phyloP scores from a whole-genome alignment of 2,888 invertebrate genomes.

The Troglohyphantes excavatus region DNA sequence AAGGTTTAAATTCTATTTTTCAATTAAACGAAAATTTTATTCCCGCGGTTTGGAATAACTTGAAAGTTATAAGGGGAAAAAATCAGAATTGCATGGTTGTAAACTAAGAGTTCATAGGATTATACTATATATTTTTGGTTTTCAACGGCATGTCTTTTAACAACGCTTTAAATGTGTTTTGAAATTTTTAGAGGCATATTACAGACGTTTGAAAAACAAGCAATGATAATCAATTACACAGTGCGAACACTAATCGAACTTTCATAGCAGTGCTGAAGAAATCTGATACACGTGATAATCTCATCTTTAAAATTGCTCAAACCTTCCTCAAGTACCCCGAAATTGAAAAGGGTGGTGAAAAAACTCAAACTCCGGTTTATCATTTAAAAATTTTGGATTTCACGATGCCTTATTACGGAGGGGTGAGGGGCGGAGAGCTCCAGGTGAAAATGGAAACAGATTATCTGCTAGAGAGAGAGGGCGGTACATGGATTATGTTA shows the following conservation, averaged over 20 bases:
- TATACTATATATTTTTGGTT: too few relatives aligned
- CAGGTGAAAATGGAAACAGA: conserved; percentile 78
- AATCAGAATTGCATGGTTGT: too few relatives aligned
- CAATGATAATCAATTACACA: not conserved
- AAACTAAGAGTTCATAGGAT: too few relatives aligned
- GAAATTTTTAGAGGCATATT: too few relatives aligned
- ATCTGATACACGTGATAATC: not conserved
- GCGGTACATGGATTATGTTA: conserved; percentile 73
- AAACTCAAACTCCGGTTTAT: conserved; percentile 41
- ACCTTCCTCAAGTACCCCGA: not conserved
- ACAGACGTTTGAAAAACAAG: too few relatives aligned
- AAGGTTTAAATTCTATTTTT: too few relatives aligned
- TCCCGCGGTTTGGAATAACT: too few relatives aligned
- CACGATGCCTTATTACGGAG: conserved; percentile 29
- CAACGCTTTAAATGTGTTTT: too few relatives aligned
- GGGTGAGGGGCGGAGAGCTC: not conserved
- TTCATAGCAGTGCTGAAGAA: not conserved
- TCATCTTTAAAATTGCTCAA: not conserved
- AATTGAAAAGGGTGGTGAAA: not conserved
- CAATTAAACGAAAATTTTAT: too few relatives aligned
- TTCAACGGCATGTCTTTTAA: too few relatives aligned
- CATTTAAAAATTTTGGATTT: conserved; percentile 69
- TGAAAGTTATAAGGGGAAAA: too few relatives aligned
- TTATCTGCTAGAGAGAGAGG: conserved; percentile 71
- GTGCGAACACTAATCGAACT: not conserved